These are phyloP conservation scores for Neogobius melanostomus DNA, from an alignment of 2,113 vertebrate species.

Conservation along the genomic window DNA sequence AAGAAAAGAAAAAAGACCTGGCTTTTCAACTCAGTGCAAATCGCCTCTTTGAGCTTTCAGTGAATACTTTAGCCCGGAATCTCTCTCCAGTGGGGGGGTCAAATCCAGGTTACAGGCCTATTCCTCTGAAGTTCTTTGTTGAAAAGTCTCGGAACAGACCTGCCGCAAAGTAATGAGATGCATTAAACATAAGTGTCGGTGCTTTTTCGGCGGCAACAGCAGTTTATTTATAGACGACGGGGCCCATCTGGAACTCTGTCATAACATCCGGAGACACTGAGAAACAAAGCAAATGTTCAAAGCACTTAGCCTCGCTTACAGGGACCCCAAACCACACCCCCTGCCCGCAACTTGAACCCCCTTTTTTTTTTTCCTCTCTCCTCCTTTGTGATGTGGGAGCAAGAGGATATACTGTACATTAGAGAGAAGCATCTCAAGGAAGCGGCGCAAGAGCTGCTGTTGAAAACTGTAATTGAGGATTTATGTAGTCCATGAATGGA, in stretches of 20 bases:
- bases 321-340: conserved; percentile 9
- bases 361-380: conserved; percentile 19
- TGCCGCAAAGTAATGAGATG: conserved; percentile 44
- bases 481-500: background rate
- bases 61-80: background rate
- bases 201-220: conserved; percentile 32
- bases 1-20: background rate
- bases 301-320: conserved; percentile 55
- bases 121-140: conserved; percentile 12
- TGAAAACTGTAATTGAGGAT: background rate
- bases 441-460: background rate
- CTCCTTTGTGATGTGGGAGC: conserved; percentile 14
- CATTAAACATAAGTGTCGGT: conserved; percentile 52
- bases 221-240: conserved; percentile 55
- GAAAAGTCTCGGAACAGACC: conserved; percentile 15
- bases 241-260: conserved; percentile 59
- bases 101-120: conserved; percentile 11
- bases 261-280: conserved; percentile 42
- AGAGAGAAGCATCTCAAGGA: conserved; percentile 1
- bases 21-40: background rate
- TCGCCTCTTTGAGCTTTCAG: background rate
- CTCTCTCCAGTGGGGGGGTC: conserved; percentile 17
- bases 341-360: conserved; percentile 56
- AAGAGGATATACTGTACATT: background rate
- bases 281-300: conserved; percentile 58